These are phyloP conservation scores for Romanogobio albipinnatus DNA, from an alignment of 2,113 vertebrate species.

Conservation along the genomic window DNA sequence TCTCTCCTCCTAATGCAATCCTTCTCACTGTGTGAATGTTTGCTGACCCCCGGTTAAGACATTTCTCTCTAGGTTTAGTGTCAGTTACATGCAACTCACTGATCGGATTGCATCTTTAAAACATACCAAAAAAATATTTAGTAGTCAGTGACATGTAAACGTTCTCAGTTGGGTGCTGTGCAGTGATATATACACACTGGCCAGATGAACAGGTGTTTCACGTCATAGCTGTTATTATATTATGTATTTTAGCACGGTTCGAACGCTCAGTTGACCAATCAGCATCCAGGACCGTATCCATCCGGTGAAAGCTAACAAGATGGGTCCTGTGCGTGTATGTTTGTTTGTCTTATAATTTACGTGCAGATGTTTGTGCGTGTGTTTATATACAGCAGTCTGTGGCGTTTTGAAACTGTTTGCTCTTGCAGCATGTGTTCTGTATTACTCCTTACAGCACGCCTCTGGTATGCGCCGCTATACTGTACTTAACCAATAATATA, in stretches of 20 bases:
- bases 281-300: not conserved
- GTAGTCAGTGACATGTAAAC: not conserved
- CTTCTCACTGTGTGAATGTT: not conserved
- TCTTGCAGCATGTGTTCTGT: conserved; percentile 56
- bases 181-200: not conserved
- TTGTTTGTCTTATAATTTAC: conserved; percentile 27
- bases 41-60: not conserved
- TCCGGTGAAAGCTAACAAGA: not conserved
- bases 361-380: conserved; percentile 48
- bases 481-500: conserved; percentile 56
- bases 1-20: not conserved
- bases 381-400: conserved; percentile 21
- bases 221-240: not conserved
- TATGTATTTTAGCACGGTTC: not conserved
- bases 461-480: conserved; percentile 58
- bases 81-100: not conserved
- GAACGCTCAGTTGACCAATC: not conserved
- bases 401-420: conserved; percentile 1
- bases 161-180: not conserved
- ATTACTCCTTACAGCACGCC: conserved; percentile 59
- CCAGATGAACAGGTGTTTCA: conserved; percentile 30
- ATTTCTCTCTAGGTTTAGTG: not conserved
- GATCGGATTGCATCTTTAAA: conserved; percentile 12
- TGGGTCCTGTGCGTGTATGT: conserved; percentile 11
- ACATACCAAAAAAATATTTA: not conserved